Percentiles rank a stretch among this genome's conserved stretches.
phyloP scores from a whole-genome alignment of 2,113 vertebrate genomes.

The Semnopithecus entellus region DNA sequence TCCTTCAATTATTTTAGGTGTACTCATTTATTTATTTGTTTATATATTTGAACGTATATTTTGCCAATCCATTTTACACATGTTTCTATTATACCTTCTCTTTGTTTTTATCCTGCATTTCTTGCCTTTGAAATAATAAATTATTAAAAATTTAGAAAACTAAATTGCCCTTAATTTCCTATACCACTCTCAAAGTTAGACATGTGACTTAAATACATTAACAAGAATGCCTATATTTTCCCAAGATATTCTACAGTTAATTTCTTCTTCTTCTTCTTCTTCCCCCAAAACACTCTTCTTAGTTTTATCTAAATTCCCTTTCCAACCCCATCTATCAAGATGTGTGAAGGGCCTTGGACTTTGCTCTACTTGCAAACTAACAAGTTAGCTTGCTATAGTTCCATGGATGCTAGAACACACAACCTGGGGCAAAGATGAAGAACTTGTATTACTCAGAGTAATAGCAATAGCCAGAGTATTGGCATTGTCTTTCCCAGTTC shows the following conservation, averaged over 20 bases:
- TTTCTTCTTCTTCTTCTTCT: neutral
- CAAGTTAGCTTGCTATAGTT: neutral
- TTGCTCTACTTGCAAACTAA: neutral
- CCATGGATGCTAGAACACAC: neutral
- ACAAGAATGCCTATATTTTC: neutral
- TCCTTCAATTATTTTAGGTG: neutral
- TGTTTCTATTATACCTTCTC: neutral
- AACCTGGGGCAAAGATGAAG: neutral
- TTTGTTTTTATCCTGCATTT: neutral
- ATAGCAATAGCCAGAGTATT: neutral
- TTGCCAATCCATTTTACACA: neutral
- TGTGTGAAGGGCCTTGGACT: neutral
- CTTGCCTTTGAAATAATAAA: neutral
- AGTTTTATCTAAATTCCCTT: neutral
- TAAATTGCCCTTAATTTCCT: neutral
- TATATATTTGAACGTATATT: neutral
- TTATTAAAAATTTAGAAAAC: neutral
- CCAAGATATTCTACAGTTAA: neutral
- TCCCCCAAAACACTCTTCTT: neutral
- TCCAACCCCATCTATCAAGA: neutral
- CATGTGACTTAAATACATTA: neutral
- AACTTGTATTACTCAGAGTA: neutral
- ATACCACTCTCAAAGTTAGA: neutral
- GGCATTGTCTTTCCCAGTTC: neutral
- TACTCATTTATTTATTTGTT: neutral